These are phyloP conservation scores for Takifugu ocellatus DNA, from an alignment of 2,797 vertebrate species.

Conservation along the genomic window DNA sequence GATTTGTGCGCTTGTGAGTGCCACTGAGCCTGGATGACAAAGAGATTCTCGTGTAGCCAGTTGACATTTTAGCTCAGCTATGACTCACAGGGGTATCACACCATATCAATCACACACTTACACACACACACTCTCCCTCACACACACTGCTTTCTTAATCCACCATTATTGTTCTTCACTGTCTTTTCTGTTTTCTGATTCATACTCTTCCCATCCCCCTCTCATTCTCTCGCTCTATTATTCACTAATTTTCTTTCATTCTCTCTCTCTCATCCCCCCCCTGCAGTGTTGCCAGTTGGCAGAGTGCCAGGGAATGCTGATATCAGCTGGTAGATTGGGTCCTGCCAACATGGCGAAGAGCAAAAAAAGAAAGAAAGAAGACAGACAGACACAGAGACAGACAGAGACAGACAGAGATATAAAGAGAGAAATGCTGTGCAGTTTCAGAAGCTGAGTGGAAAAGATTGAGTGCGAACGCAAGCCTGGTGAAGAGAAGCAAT, in stretches of 20 bases:
- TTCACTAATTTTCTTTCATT: conserved; percentile 79
- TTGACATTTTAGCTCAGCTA: conserved; percentile 78
- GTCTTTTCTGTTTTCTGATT: conserved; percentile 65
- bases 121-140: conserved; percentile 26
- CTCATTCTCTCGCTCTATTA: conserved; percentile 73
- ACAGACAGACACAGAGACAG: conserved; percentile 58
- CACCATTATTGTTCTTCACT: conserved; percentile 68
- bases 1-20: conserved; percentile 27
- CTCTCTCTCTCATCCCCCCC: conserved; percentile 70
- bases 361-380: conserved; percentile 64
- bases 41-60: conserved; percentile 72
- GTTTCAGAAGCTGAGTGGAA: conserved; percentile 56
- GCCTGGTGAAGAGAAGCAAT: conserved; percentile 27
- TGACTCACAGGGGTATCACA: conserved; percentile 78
- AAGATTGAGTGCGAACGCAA: conserved; percentile 65
- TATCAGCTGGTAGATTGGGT: conserved; percentile 86
- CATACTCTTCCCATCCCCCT: conserved; percentile 73
- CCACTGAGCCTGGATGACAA: conserved; percentile 59
- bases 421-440: conserved; percentile 40
- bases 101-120: conserved; percentile 69
- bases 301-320: conserved; percentile 83
- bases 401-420: conserved; percentile 55
- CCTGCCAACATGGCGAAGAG: conserved; percentile 81
- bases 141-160: conserved; percentile 62
- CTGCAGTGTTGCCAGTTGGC: conserved; percentile 81